Conservation (phyloP, 2,888 invertebrate genomes). For the Hydraecia micacea region DNA sequence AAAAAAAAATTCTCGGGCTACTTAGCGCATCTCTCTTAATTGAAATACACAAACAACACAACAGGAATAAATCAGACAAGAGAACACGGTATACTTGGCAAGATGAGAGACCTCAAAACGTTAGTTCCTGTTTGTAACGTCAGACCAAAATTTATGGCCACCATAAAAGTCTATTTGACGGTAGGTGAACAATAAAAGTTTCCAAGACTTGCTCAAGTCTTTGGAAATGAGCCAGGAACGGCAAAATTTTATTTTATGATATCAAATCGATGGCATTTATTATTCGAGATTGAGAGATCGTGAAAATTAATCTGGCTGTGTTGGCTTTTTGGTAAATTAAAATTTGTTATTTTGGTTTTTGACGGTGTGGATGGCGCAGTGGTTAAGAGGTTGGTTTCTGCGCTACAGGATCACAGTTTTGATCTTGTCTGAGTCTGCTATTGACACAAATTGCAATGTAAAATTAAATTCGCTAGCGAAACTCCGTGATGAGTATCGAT, state of each 20-base stretch:
- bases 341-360: neutral
- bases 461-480: no score
- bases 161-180: constrained; percentile 32
- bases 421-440: neutral
- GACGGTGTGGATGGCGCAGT: neutral
- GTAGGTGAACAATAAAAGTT: constrained; percentile 29
- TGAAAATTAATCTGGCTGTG: neutral
- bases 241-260: constrained; percentile 8
- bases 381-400: neutral
- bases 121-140: constrained; percentile 25
- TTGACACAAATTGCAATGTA: no score
- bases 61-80: neutral
- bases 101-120: constrained; percentile 41
- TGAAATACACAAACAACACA: neutral
- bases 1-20: neutral
- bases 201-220: constrained; percentile 30
- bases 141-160: constrained; percentile 13
- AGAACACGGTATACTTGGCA: constrained; percentile 27
- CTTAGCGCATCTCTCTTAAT: neutral
- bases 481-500: no score
- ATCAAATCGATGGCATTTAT: constrained; percentile 30
- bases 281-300: constrained; percentile 6
- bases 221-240: constrained; percentile 31
- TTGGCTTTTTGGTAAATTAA: neutral
- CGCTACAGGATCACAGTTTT: neutral